Percentiles rank a stretch among this genome's conserved stretches.
phyloP scores from a whole-genome alignment of 2,888 invertebrate species.

The Dynastes grantii region DNA sequence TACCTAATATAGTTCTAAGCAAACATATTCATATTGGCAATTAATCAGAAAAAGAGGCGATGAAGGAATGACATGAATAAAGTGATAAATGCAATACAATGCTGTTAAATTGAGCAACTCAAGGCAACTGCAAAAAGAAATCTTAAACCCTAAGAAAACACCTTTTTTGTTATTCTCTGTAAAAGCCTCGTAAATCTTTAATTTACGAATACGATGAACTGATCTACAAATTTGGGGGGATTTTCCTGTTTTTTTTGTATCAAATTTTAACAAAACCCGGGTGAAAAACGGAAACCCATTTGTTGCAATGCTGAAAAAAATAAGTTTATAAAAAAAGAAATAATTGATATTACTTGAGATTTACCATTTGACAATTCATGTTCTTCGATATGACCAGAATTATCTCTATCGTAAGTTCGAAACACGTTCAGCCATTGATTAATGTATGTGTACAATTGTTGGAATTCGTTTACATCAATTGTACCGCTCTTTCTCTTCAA shows the following conservation, averaged over 20 bases:
- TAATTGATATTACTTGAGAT: background rate
- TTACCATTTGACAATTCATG: constrained; percentile 83
- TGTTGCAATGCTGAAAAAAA: constrained; percentile 80
- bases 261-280: constrained; percentile 85
- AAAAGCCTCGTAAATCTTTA: constrained; percentile 68
- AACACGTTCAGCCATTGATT: constrained; percentile 92
- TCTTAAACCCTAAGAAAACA: constrained; percentile 66
- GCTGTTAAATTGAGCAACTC: constrained; percentile 74
- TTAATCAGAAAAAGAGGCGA: background rate
- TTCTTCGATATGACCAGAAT: constrained; percentile 89
- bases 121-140: constrained; percentile 84
- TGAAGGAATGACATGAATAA: constrained; percentile 29
- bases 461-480: constrained; percentile 88
- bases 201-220: constrained; percentile 67
- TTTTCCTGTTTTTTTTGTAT: constrained; percentile 78
- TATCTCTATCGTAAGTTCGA: constrained; percentile 88
- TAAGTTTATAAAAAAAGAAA: constrained; percentile 51
- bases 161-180: constrained; percentile 64
- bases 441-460: constrained; percentile 88
- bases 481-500: constrained; percentile 89
- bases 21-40: constrained; percentile 9
- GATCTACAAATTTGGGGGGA: constrained; percentile 71
- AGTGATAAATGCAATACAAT: constrained; percentile 17
- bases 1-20: constrained; percentile 4
- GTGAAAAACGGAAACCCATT: constrained; percentile 91